Base-by-base conservation (phyloP, 2,797 vertebrate genomes). In the Pangasius krempfi region DNA sequence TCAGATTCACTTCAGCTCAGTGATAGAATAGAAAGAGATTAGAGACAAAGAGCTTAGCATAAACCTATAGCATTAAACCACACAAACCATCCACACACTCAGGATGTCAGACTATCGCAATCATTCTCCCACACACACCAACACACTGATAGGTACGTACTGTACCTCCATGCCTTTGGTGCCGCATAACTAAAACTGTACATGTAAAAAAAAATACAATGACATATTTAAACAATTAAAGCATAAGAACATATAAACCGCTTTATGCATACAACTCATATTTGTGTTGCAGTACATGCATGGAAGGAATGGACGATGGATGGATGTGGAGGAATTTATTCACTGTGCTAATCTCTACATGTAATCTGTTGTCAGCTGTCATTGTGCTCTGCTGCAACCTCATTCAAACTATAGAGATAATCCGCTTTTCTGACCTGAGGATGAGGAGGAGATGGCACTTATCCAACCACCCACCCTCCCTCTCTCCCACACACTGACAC, bases 311-410 rank as follows among this genome's bases (percentile, higher is more conserved):
- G 8, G 84, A 82, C 66, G 72, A 83, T 54, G 47, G 56, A 88
- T n/a, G 44, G 18, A 81, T 88, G 80, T 86, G 76, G 62, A 66
- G 76, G 66, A 89, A 79, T 84, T 79, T 89, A 78, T 84, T 78
- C 54, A 33, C 72, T 68, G 44, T 91, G 92, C 92, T 96, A 96
- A 96, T 95, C 95, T 93, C 88, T 83, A 40, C 80, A 86, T 94
- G 93, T 95, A 95, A 96, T 95, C 95, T 94, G 90, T 90, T 91
- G 91, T 95, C 94, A 94, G 94, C 93, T 95, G 94, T 94, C 94
- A 95, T 94, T 96, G 95, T 96, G 91, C 92, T 89, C 91, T 92
- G 89, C 89, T 88, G 89, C 89, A 92, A 94, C 93, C 94, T 95
- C 93, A 90, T 93, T 93, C 92, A 93, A 94, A 89, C 88, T 92